Evolutionary conservation across 2,113 vertebrate genomes (phyloP).

Genomic region (Gallinago undulata): DNA sequence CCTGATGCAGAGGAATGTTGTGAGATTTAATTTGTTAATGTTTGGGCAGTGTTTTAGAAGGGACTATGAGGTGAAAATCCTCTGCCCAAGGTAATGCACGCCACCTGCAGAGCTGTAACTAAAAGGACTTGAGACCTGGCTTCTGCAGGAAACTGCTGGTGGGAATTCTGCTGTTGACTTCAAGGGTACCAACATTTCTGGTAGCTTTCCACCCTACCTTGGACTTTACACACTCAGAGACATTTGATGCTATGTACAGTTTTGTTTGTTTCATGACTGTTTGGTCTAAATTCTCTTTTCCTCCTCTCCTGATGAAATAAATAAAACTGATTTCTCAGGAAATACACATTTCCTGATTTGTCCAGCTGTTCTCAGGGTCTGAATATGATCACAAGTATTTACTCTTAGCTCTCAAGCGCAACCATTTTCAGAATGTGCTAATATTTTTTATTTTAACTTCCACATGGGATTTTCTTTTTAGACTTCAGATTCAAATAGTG

Average conservation of each 20-base stretch:
- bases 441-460: not conserved
- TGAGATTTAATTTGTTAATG: not conserved
- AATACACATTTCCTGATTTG: not conserved
- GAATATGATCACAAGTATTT: not conserved
- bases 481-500: not conserved
- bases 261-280: not conserved
- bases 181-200: not conserved
- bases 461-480: not conserved
- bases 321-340: not conserved
- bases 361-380: not conserved
- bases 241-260: not conserved
- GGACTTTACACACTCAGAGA: fast-evolving
- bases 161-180: not conserved
- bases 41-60: not conserved
- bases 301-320: not conserved
- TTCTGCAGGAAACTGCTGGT: not conserved
- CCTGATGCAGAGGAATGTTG: fast-evolving
- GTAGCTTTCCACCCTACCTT: not conserved
- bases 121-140: not conserved
- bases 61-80: not conserved
- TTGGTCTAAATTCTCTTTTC: not conserved
- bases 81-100: fast-evolving
- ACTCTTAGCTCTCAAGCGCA: not conserved
- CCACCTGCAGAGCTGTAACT: not conserved
- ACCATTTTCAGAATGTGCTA: not conserved